phyloP scores from a whole-genome alignment of 2,797 vertebrate genomes.

The Graptemys geographica region DNA sequence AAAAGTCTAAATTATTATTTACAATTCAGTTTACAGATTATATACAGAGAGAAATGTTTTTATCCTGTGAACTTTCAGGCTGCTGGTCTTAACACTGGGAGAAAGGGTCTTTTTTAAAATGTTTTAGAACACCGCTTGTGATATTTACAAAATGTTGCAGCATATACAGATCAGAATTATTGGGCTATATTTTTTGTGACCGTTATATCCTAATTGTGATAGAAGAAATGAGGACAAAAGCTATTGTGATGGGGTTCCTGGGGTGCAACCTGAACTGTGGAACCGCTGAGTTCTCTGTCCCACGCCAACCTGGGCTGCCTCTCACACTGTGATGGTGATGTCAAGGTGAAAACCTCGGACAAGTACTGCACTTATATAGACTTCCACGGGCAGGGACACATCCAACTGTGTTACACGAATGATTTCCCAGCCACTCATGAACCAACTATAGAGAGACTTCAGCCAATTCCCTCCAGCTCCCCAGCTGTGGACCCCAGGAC shows the following conservation, averaged over 20 bases:
- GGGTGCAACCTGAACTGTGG: too few relatives aligned
- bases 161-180: constrained; percentile 33
- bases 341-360: too few relatives aligned
- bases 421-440: too few relatives aligned
- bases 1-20: background rate
- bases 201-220: constrained; percentile 39
- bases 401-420: too few relatives aligned
- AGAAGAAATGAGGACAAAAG: background rate
- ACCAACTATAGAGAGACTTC: too few relatives aligned
- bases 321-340: too few relatives aligned
- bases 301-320: too few relatives aligned
- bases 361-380: too few relatives aligned
- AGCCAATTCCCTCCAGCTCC: too few relatives aligned
- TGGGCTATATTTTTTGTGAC: constrained; percentile 9
- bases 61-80: background rate
- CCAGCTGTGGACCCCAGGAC: too few relatives aligned
- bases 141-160: constrained; percentile 52
- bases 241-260: background rate
- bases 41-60: background rate
- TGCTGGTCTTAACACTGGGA: background rate
- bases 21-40: background rate
- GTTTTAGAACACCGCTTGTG: background rate
- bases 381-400: too few relatives aligned
- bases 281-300: too few relatives aligned
- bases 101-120: background rate